phyloP scores from a whole-genome alignment of 2,888 invertebrate species.

The Caenorhabditis sp. region DNA sequence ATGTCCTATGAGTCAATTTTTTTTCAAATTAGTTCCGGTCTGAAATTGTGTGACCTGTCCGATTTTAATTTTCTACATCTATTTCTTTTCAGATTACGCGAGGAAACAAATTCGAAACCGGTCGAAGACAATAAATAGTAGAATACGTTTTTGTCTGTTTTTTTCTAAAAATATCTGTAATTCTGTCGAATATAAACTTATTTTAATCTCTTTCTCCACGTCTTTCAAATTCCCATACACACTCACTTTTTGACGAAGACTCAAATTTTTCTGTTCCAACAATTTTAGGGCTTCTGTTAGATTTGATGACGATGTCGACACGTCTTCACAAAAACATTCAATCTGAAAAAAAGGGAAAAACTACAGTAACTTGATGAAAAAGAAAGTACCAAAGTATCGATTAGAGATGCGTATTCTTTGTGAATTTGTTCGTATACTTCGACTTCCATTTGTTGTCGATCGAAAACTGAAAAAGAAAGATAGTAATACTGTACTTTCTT shows the following conservation, averaged over 20 bases:
- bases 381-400: slow-evolving; percentile 67
- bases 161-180: too few species aligned
- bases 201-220: background rate
- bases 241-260: slow-evolving; percentile 18
- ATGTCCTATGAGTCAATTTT: too few species aligned
- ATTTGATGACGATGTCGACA: slow-evolving; percentile 20
- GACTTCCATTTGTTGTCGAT: slow-evolving; percentile 71
- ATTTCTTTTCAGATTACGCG: slow-evolving; percentile 4
- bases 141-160: background rate
- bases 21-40: too few species aligned
- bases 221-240: background rate
- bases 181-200: background rate
- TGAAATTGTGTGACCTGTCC: too few species aligned
- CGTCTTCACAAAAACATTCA: slow-evolving; percentile 55
- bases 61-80: background rate
- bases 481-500: background rate
- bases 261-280: slow-evolving; percentile 25
- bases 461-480: slow-evolving; percentile 72
- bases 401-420: slow-evolving; percentile 71
- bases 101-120: background rate
- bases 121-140: slow-evolving; percentile 5
- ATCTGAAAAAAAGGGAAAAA: slow-evolving; percentile 16
- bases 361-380: background rate
- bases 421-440: slow-evolving; percentile 71
- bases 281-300: slow-evolving; percentile 34